phyloP scores from a whole-genome alignment of 2,797 vertebrate species.

The Hafferia zeledoni region DNA sequence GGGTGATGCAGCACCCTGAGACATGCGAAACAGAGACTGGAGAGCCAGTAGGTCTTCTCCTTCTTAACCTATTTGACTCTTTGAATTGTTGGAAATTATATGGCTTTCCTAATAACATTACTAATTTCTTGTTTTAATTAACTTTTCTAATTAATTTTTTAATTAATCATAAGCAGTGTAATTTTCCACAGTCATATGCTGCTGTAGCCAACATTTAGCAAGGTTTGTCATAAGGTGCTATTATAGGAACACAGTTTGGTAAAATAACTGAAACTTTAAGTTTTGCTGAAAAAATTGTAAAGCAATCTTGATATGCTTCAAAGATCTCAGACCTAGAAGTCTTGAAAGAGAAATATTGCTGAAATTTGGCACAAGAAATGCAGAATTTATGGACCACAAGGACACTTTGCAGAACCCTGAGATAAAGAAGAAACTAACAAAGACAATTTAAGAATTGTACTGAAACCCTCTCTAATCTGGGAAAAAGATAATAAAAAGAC shows the following conservation, averaged over 20 bases:
- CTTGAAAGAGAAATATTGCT: neutral
- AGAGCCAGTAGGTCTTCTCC: too few relatives aligned
- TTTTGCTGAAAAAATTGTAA: neutral
- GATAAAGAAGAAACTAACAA: neutral
- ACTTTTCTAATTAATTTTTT: neutral
- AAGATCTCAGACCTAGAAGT: neutral
- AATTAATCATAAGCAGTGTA: neutral
- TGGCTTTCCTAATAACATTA: neutral
- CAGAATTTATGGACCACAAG: neutral
- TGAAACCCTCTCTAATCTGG: neutral
- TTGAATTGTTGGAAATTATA: neutral
- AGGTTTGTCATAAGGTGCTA: neutral
- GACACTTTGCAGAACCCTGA: neutral
- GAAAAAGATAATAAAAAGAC: neutral
- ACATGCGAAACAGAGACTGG: too few relatives aligned
- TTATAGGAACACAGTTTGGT: neutral
- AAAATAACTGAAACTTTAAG: neutral
- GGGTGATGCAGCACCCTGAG: neutral
- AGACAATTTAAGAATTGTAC: neutral
- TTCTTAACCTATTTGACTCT: too few relatives aligned
- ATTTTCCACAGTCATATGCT: neutral
- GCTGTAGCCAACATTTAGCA: neutral
- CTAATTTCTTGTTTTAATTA: neutral
- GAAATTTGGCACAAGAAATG: neutral
- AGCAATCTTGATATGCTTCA: neutral